These are phyloP conservation scores for Siderastrea siderea DNA, from an alignment of 92 coral and sea anemone species.

Conservation along the genomic window DNA sequence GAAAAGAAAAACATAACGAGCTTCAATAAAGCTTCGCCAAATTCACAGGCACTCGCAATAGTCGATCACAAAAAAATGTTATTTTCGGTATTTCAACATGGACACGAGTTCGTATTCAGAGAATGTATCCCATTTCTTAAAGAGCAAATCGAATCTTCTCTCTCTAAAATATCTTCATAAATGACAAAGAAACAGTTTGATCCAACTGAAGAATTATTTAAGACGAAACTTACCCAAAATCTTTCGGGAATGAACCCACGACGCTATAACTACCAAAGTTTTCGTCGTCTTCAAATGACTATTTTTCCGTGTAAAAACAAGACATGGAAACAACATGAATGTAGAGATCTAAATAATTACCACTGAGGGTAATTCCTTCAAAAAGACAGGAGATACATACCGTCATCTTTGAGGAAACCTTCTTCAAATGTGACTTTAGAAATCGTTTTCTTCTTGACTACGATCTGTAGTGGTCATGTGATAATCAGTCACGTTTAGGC, in stretches of 20 bases:
- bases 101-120: no score
- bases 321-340: background rate
- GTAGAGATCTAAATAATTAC: background rate
- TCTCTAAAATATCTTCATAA: background rate
- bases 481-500: slow-evolving; percentile 44
- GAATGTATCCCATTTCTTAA: no score
- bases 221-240: slow-evolving; percentile 84
- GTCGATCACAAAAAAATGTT: no score
- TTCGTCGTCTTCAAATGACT: slow-evolving; percentile 97
- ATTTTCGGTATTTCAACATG: no score
- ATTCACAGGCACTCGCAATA: no score
- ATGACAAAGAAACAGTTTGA: background rate
- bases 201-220: background rate
- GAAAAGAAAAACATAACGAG: no score
- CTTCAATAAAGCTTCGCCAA: no score
- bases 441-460: background rate
- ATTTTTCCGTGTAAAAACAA: background rate
- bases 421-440: background rate
- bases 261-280: slow-evolving; percentile 97
- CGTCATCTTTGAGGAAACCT: slow-evolving; percentile 31
- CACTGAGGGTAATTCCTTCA: background rate
- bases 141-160: background rate
- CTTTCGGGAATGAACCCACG: slow-evolving; percentile 98
- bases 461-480: slow-evolving; percentile 27
- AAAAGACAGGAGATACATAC: background rate